These are phyloP conservation scores for Melipona beecheii DNA, from an alignment of 2,888 invertebrate species.

Conservation along the genomic window DNA sequence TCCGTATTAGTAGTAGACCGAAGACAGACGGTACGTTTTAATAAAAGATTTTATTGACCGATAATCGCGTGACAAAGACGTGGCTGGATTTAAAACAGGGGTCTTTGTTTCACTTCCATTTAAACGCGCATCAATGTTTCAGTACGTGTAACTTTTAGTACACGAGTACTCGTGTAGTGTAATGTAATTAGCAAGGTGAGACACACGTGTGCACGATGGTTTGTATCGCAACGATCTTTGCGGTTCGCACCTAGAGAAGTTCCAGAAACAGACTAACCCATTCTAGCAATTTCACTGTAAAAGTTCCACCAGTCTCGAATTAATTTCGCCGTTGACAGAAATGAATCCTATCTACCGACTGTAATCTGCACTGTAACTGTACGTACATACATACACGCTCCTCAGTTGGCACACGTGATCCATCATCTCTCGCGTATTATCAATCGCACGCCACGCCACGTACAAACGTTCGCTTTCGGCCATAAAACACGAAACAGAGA, in stretches of 20 bases:
- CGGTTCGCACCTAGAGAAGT: neutral
- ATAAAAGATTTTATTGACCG: neutral
- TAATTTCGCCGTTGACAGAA: neutral
- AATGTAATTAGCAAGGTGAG: neutral
- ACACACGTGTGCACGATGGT: neutral
- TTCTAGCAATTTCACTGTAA: neutral
- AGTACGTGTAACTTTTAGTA: neutral
- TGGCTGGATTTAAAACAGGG: neutral
- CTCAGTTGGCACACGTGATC: neutral
- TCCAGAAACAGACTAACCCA: neutral
- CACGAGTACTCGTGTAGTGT: neutral
- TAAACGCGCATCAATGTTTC: neutral
- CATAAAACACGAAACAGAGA: neutral
- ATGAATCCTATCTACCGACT: neutral
- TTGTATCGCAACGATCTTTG: neutral
- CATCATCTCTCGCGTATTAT: neutral
- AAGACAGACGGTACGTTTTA: neutral
- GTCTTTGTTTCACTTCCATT: neutral
- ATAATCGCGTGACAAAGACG: neutral
- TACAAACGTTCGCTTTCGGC: neutral
- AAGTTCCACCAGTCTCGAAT: neutral
- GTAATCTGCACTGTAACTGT: too few relatives aligned
- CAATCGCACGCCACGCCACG: neutral
- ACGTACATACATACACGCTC: neutral
- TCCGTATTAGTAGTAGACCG: neutral